These are phyloP conservation scores for Eclectus roratus DNA, from an alignment of 2,113 vertebrate genomes.

Conservation along the genomic window DNA sequence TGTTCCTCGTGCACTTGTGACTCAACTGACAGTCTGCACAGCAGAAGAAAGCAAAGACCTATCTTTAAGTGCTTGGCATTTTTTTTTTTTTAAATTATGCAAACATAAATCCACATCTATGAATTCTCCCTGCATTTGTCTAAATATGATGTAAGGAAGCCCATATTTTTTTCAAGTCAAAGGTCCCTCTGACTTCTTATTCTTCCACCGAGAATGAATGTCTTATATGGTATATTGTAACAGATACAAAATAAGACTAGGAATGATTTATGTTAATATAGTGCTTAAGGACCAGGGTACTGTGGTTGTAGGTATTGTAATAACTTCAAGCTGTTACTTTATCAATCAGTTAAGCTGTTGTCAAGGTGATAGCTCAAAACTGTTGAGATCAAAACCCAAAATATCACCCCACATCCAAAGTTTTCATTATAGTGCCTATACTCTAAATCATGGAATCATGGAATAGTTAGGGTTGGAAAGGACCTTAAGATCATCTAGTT, in stretches of 20 bases:
- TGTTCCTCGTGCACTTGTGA: background rate
- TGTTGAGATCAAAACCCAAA: background rate
- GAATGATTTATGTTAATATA: background rate
- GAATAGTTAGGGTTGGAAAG: too few species aligned
- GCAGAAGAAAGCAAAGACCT: background rate
- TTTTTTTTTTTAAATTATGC: background rate
- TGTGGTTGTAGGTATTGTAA: background rate
- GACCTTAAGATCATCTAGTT: too few species aligned
- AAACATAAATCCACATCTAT: background rate
- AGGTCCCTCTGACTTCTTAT: background rate
- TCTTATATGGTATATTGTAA: background rate
- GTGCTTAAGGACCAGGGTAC: background rate
- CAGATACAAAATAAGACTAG: background rate
- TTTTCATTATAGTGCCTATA: background rate
- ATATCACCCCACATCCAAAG: background rate
- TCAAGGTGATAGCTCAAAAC: background rate
- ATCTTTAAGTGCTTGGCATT: background rate
- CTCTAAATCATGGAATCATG: background rate
- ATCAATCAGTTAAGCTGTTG: background rate
- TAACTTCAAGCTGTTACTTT: background rate
- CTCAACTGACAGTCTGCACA: background rate
- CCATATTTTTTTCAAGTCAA: background rate
- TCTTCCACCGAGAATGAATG: background rate
- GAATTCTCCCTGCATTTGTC: background rate
- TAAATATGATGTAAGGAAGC: background rate